Base-by-base conservation (phyloP, 37 sponge, comb jelly and placozoan genomes). In the Halichondria panicea region DNA sequence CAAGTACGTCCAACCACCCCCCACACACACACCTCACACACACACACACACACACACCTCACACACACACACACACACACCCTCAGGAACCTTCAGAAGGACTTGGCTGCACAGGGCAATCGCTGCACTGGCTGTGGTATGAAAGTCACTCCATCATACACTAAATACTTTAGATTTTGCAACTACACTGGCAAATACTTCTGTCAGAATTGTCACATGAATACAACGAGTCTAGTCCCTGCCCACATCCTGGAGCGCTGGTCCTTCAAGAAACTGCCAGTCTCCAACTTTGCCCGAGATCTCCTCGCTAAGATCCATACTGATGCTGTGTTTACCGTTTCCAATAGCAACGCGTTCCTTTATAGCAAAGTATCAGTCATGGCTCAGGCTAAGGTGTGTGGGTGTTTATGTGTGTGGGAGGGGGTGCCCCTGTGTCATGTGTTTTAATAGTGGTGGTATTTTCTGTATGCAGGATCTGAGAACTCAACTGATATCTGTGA, bases 81-180 rank as follows among this genome's bases (percentile, higher is more conserved):
- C n/a, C 38, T 3, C 36, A 59, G 73, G 74, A 87, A 84, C 31
- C 28, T 82, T 34, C 66, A 79, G 63, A 65, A 84, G 50, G 87
- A 91, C 9, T 35, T 94, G 70, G 54, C 25, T 11, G 64, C 84
- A 2, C 94, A 93, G 73, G 84, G 70, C 31, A 89, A 89, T 81
- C 76, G 94, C 44, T 99, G 99, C 72, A 94, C 94, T 31, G 99
- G 99, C 9, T 99, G 99, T 85, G 94, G 97, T 11, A 88, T 99
- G 92, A 81, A 83, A 52, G 83, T 95, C 4, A 94, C 91, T 15
- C 72, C 73, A 13, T 59, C 62, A 30, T 79, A 85, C 18, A 48
- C 88, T n/a, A 89, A 89, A 19, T 65, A 69, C 54, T 96, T 93
- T 70, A 76, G 94, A 15, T 96, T 92, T 62, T 99, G 99, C 58